Evolutionary conservation across 1,140 invertebrate species (phyloP).

Genomic region (Luehdorfia chinensis): DNA sequence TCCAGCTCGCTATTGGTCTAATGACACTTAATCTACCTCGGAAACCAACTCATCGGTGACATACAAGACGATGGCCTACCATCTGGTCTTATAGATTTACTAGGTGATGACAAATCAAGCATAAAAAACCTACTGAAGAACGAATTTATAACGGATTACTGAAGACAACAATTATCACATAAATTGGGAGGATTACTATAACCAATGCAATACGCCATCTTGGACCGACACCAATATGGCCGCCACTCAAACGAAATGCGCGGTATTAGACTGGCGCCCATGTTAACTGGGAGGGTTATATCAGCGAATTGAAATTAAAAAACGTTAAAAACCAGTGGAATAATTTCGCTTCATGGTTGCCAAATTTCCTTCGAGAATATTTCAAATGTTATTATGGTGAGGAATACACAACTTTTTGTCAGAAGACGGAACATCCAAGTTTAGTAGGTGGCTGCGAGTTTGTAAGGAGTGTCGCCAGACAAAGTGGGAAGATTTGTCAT

Average conservation of each 20-base stretch:
- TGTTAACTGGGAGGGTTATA: slow-evolving; percentile 85
- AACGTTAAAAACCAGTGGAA: slow-evolving; percentile 81
- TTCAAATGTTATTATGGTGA: slow-evolving; percentile 85
- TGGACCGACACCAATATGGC: slow-evolving; percentile 82
- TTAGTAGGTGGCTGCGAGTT: slow-evolving; percentile 76
- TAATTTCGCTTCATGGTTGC: slow-evolving; percentile 78
- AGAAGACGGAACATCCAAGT: slow-evolving; percentile 57
- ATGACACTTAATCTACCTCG: slow-evolving; percentile 55
- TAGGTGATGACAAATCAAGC: slow-evolving; percentile 52
- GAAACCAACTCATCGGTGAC: slow-evolving; percentile 53
- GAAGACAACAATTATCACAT: slow-evolving; percentile 55
- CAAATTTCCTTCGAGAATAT: slow-evolving; percentile 76
- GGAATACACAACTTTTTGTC: slow-evolving; percentile 76
- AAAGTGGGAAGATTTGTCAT: slow-evolving; percentile 79
- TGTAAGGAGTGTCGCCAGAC: slow-evolving; percentile 73
- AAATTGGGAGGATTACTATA: slow-evolving; percentile 85
- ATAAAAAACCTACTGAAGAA: slow-evolving; percentile 61
- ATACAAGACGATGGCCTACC: slow-evolving; percentile 60
- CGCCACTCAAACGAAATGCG: slow-evolving; percentile 83
- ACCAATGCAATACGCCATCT: slow-evolving; percentile 83
- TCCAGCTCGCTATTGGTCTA: slow-evolving; percentile 53
- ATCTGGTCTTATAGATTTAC: slow-evolving; percentile 48
- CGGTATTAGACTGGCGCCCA: slow-evolving; percentile 80
- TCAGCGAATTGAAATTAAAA: slow-evolving; percentile 81
- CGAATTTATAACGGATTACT: slow-evolving; percentile 55